Evolutionary conservation across 2,888 invertebrate species (phyloP).

Genomic region (Achlya flavicornis): DNA sequence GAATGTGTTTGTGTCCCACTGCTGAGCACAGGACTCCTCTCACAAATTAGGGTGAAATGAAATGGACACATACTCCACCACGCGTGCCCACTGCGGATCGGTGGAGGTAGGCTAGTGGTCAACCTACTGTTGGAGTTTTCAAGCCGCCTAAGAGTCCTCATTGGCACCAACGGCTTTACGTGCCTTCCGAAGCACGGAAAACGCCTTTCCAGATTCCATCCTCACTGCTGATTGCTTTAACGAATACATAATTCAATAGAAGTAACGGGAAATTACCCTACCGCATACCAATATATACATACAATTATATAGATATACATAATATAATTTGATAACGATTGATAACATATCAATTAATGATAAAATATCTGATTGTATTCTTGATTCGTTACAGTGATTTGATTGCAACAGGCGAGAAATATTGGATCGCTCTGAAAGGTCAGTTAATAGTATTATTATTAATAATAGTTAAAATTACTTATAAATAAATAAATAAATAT

Average conservation of each 20-base stretch:
- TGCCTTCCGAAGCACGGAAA: no score
- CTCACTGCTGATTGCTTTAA: no score
- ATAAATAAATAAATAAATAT: background rate
- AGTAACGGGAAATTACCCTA: background rate
- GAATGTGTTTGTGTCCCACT: no score
- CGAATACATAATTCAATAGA: background rate
- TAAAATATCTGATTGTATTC: slow-evolving; percentile 24
- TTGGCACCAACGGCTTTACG: no score
- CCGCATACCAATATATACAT: background rate
- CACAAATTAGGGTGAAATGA: no score
- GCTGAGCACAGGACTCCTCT: no score
- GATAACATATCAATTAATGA: slow-evolving; percentile 22
- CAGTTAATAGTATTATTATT: background rate
- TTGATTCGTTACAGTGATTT: slow-evolving; percentile 34
- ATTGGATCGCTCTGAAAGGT: background rate
- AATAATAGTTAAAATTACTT: background rate
- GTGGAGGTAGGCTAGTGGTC: no score
- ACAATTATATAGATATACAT: background rate
- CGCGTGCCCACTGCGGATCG: no score
- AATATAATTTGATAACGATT: slow-evolving; percentile 20
- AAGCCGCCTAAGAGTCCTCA: no score
- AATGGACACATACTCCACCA: no score
- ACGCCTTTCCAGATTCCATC: no score
- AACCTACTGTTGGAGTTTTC: no score
- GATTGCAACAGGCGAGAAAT: slow-evolving; percentile 13